phyloP scores from a whole-genome alignment of 2,797 vertebrate species.

The Sphenopsis melanotis region DNA sequence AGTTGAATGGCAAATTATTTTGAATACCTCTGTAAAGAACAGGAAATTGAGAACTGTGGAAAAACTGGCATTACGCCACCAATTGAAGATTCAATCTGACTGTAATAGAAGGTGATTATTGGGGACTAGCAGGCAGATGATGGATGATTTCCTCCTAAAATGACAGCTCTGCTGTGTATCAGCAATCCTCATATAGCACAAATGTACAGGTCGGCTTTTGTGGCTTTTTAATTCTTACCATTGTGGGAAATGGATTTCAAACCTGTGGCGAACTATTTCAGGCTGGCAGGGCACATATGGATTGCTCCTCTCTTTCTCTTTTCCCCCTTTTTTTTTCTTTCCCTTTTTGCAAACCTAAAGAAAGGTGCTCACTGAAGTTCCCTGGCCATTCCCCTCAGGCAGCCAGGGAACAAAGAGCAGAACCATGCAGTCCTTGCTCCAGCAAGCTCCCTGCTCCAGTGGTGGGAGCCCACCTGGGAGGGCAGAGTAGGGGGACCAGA shows the following conservation, averaged over 20 bases:
- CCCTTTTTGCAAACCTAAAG: neutral
- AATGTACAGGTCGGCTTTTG: slow-evolving; percentile 55
- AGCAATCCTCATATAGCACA: slow-evolving; percentile 47
- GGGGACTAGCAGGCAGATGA: slow-evolving; percentile 78
- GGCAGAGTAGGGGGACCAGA: neutral
- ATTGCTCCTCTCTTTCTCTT: neutral
- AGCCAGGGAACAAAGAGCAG: slow-evolving; percentile 35
- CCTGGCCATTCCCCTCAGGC: neutral
- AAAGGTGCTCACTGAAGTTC: slow-evolving; percentile 34
- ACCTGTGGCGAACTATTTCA: slow-evolving; percentile 41
- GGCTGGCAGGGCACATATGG: slow-evolving; percentile 31
- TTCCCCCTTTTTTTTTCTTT: rapidly evolving
- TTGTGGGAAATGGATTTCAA: slow-evolving; percentile 62
- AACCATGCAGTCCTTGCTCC: neutral
- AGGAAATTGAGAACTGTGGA: slow-evolving; percentile 74
- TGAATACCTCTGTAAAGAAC: slow-evolving; percentile 75
- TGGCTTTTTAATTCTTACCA: slow-evolving; percentile 67
- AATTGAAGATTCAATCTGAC: slow-evolving; percentile 78
- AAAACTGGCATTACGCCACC: slow-evolving; percentile 73
- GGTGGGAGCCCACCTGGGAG: neutral
- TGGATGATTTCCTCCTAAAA: slow-evolving; percentile 80
- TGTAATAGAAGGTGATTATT: slow-evolving; percentile 80
- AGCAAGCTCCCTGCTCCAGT: neutral
- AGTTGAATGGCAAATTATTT: slow-evolving; percentile 75
- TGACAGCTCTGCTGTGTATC: slow-evolving; percentile 72